Evolutionary conservation across 2,888 invertebrate genomes (phyloP).

Genomic region (Drosophila stalkeri): DNA sequence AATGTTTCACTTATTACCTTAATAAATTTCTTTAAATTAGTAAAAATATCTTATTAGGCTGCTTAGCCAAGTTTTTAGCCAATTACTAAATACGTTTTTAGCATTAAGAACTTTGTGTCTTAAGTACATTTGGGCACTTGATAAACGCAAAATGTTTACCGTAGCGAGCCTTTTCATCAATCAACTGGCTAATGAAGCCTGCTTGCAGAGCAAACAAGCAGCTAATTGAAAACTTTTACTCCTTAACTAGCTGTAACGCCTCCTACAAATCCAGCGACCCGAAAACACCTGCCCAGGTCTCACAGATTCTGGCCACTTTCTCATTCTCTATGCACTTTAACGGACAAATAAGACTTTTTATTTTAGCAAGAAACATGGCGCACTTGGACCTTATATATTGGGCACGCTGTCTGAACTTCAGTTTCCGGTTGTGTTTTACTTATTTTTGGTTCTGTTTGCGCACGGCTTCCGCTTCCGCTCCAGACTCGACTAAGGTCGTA

Average conservation of each 20-base stretch:
- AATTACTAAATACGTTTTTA: constrained; percentile 26
- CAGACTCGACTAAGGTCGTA: constrained; percentile 45
- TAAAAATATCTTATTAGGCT: background rate
- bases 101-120: constrained; percentile 12
- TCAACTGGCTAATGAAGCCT: constrained; percentile 40
- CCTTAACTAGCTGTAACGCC: constrained; percentile 42
- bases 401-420: constrained; percentile 58
- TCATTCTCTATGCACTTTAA: background rate
- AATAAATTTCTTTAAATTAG: background rate
- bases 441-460: constrained; percentile 52
- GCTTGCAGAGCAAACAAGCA: constrained; percentile 17
- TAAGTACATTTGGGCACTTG: constrained; percentile 15
- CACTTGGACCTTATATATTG: constrained; percentile 42
- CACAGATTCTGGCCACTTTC: background rate
- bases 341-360: constrained; percentile 14
- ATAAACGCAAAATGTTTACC: constrained; percentile 24
- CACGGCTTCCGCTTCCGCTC: constrained; percentile 63
- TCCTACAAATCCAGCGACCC: constrained; percentile 16
- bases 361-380: constrained; percentile 29
- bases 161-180: constrained; percentile 15
- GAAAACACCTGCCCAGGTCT: background rate
- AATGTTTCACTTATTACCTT: background rate
- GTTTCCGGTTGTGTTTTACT: constrained; percentile 42
- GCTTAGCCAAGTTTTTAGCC: background rate
- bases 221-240: constrained; percentile 70